These are phyloP conservation scores for Dallia pectoralis DNA, from an alignment of 2,797 vertebrate species.

Conservation along the genomic window DNA sequence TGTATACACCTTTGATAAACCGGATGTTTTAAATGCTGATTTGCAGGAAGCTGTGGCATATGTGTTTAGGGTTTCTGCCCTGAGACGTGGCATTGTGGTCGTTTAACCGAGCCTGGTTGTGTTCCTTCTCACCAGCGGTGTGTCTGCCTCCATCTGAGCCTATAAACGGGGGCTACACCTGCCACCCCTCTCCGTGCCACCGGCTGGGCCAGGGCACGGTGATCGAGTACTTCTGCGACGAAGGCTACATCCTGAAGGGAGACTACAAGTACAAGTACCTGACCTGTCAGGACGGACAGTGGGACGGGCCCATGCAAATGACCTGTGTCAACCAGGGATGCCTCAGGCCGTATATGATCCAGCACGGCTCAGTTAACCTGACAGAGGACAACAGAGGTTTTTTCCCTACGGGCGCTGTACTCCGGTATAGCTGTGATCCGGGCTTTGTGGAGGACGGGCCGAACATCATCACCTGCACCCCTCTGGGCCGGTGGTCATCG, in stretches of 20 bases:
- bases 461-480: constrained; percentile 70
- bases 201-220: constrained; percentile 85
- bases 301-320: constrained; percentile 89
- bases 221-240: constrained; percentile 91
- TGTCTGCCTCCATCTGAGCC: constrained; percentile 87
- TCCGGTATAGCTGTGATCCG: constrained; percentile 77
- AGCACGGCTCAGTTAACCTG: constrained; percentile 62
- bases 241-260: constrained; percentile 88
- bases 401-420: constrained; percentile 71
- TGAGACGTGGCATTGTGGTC: not conserved
- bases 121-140: constrained; percentile 62
- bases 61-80: no score
- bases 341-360: constrained; percentile 62
- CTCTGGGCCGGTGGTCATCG: constrained; percentile 70
- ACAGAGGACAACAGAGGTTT: constrained; percentile 69
- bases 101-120: not conserved
- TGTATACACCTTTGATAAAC: not conserved
- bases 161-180: constrained; percentile 90
- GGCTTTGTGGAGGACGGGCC: constrained; percentile 74
- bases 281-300: constrained; percentile 93
- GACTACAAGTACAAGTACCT: constrained; percentile 94
- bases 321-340: constrained; percentile 88
- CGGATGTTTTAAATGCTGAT: not conserved
- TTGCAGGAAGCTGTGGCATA: no score
- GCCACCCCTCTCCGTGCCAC: constrained; percentile 88